Percentiles rank a stretch among this genome's conserved stretches.
phyloP scores from a whole-genome alignment of 2,888 invertebrate species.

The Entomobrya proxima region DNA sequence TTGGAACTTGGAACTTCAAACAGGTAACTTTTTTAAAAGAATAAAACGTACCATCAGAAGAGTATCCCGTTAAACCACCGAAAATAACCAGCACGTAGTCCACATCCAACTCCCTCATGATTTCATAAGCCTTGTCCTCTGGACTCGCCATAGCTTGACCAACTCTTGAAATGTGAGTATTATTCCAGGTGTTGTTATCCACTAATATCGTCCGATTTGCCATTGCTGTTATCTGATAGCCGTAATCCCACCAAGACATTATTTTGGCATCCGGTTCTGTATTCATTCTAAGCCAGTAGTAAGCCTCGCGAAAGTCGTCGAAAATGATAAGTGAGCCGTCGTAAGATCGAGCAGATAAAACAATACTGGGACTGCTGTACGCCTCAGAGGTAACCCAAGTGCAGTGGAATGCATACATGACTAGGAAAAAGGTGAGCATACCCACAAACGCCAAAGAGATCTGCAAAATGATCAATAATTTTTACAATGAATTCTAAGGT shows the following conservation, averaged over 20 bases:
- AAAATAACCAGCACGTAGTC: slow-evolving; percentile 99
- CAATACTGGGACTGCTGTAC: slow-evolving; percentile 99
- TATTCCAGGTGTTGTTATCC: slow-evolving; percentile 99
- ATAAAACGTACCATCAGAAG: too few relatives aligned
- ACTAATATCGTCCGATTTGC: slow-evolving; percentile 98
- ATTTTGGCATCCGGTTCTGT: slow-evolving; percentile 96
- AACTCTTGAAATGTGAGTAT: slow-evolving; percentile 96
- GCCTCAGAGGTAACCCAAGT: slow-evolving; percentile 99
- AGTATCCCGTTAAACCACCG: slow-evolving; percentile 99
- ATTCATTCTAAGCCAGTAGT: slow-evolving; percentile 99
- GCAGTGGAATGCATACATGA: slow-evolving; percentile 98
- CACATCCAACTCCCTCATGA: slow-evolving; percentile 97
- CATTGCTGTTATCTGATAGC: slow-evolving; percentile 99
- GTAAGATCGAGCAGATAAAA: slow-evolving; percentile 82
- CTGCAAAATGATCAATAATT: slow-evolving; percentile 86
- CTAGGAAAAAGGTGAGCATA: slow-evolving; percentile 92
- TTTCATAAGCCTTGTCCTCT: slow-evolving; percentile 97
- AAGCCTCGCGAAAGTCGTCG: slow-evolving; percentile 99
- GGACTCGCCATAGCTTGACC: slow-evolving; percentile 99
- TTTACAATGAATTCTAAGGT: slow-evolving; percentile 67
- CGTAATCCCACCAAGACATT: slow-evolving; percentile 99
- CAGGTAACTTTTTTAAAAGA: too few relatives aligned
- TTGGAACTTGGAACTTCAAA: too few relatives aligned
- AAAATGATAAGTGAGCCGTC: slow-evolving; percentile 91
- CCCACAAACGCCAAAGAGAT: slow-evolving; percentile 94